Base-by-base conservation (phyloP, 2,113 vertebrate species). In the Limnothrissa miodon region DNA sequence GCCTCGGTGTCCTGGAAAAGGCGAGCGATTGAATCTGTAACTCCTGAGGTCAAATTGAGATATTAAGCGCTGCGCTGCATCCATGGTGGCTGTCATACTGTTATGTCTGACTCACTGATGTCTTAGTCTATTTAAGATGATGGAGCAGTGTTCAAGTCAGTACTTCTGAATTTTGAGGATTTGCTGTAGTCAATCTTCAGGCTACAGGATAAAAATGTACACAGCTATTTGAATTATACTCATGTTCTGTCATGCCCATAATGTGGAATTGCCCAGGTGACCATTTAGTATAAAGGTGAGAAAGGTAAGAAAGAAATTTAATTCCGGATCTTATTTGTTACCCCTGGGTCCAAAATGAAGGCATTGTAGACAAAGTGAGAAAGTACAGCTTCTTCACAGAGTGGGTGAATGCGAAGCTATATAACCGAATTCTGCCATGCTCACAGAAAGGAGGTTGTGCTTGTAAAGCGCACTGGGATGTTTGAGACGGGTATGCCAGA, bases 401-500 rank as follows among this genome's bases (percentile, higher is more conserved):
- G 29, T 62, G 9, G 56, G n/a, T 6, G 0, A 25, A 36, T 70
- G 29, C 13, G 51, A 23, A 70, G 25, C 62, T 36, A 70, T 19
- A 10, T 36, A 70, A 36, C 78, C 82, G 78, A 25, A 17, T 45
- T 48, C 4, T 80, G 15, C 82, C 78, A 29, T 78, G 29, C 48
- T 81, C 5, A 1, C 91, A 97, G 97, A 93, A 93, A 89, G 0
- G 96, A 93, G 48, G 90, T 89, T 48, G 91, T 94, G 19, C 91
- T 99, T 51, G 89, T 89, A 42, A 94, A 92, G 1, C 93, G 92
- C 79, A 91, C 95, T 0, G 95, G 95, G 36, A 48, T 90, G 0
- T 97, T 94, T 0, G 96, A 99, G 92, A 91, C 96, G 93, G 94
- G 83, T 45, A 98, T 98, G 96, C 96, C 96, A 0, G 98, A 99